Evolutionary conservation across 2,797 vertebrate genomes (phyloP), one percentile per base, ranked within the genome.

Genomic region (Hypotaenidia okinawae): DNA sequence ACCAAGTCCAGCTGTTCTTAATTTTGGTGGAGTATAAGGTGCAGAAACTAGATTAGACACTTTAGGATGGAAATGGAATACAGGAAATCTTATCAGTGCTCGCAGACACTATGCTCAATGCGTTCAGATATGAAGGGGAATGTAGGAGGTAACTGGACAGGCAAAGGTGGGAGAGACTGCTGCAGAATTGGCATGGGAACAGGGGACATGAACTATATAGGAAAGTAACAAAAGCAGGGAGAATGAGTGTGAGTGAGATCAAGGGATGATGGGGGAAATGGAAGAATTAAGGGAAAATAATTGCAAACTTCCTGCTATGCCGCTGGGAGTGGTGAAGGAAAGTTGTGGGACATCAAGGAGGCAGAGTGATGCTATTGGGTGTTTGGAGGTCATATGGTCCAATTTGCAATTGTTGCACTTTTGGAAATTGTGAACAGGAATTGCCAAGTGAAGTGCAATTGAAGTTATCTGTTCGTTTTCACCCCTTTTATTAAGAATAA

Each of bases 11-110:
- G 55, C 70, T 93, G 76, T 90, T 91, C 77, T 54, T 57, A 89
- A 81, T 93, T 95, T 84, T 57, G 79, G 39, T 72, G 68, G 24
- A 68, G 52, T 52, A 83, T 92, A 95, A 95, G 78, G 90, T 95
- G 94, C 86, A 95, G 78, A 94, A 96, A 85, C 59, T 45, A 94
- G 94, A 97, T 95, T 94, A 96, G 72, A 82, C 45, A 64, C 9
- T 63, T 11, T 41, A 49, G 81, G 72, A 72, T 85, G 78, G 72
- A 95, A 95, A 87, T 79, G 81, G 90, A 90, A 84, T 84, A 70
- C 84, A 89, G 89, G 81, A 95, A 92, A 76, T 92, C 57, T 94
- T 93, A 95, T 93, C 90, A 1, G 61, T 49, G 54, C 77, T 80
- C 87, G 84, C 92, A 96, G 92, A 92, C 90, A 92, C 54, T 61